Conservation (phyloP, 2,888 invertebrate species). For the Drosophila suboccidentalis region DNA sequence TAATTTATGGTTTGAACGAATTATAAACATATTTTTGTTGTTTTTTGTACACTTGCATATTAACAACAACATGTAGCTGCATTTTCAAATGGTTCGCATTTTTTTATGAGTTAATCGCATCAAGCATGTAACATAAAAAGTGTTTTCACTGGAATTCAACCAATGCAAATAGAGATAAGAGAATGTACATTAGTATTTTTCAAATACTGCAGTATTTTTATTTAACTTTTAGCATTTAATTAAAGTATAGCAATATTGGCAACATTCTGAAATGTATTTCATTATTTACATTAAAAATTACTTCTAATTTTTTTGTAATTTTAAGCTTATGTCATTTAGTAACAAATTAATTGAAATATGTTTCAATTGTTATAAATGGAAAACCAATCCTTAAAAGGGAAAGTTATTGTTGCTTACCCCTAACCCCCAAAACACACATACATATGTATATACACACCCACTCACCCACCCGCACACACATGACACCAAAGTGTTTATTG, state of each 20-base stretch:
- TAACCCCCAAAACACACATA: no score
- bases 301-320: neutral
- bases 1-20: conserved; percentile 69
- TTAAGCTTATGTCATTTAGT: neutral
- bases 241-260: neutral
- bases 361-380: conserved; percentile 5
- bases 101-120: conserved; percentile 38
- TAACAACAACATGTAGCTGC: conserved; percentile 27
- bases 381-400: conserved; percentile 13
- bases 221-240: neutral
- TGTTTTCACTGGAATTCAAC: conserved; percentile 28
- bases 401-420: neutral
- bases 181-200: neutral
- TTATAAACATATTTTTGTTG: conserved; percentile 36
- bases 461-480: conserved; percentile 3
- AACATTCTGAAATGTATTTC: neutral
- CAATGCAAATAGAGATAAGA: conserved; percentile 22
- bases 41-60: conserved; percentile 12
- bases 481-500: conserved; percentile 55
- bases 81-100: conserved; percentile 25
- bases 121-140: conserved; percentile 23
- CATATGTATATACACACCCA: neutral
- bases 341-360: neutral
- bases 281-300: neutral
- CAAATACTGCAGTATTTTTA: conserved; percentile 1